Conservation (phyloP, 2,797 vertebrate genomes). For the Aselliscus stoliczkanus region DNA sequence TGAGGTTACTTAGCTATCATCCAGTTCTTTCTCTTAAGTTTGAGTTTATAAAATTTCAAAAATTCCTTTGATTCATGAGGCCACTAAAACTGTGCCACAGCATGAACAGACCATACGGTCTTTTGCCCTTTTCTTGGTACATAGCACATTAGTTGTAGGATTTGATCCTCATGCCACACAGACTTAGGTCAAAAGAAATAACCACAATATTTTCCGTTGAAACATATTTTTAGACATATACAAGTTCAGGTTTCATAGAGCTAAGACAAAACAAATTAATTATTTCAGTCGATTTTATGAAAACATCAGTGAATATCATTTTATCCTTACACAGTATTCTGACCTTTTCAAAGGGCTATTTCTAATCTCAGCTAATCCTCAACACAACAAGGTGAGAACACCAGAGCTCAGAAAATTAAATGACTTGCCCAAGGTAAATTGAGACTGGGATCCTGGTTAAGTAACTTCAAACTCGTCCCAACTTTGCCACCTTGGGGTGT, state of each 20-base stretch:
- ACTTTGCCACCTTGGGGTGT: too few relatives aligned
- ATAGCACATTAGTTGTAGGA: not conserved
- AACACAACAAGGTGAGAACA: not conserved
- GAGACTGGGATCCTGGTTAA: not conserved
- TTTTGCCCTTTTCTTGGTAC: not conserved
- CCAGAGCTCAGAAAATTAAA: not conserved
- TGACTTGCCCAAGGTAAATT: not conserved
- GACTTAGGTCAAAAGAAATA: slow-evolving; percentile 13
- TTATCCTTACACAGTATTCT: not conserved
- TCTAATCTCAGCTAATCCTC: not conserved
- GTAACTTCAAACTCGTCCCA: not conserved
- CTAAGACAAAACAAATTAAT: not conserved
- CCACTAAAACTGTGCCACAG: not conserved
- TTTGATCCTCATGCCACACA: slow-evolving; percentile 42
- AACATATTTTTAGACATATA: not conserved
- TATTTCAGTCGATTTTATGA: not conserved
- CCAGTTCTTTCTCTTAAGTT: slow-evolving; percentile 47
- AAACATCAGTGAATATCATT: not conserved
- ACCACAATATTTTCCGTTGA: slow-evolving; percentile 2
- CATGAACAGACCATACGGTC: not conserved
- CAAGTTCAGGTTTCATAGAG: not conserved
- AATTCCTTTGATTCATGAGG: slow-evolving; percentile 4
- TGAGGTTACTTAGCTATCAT: not conserved
- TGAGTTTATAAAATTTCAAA: slow-evolving; percentile 34
- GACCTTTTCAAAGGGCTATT: not conserved